These are phyloP conservation scores for Parazoanthus darwini DNA, from an alignment of 92 coral and sea anemone genomes.

Conservation along the genomic window DNA sequence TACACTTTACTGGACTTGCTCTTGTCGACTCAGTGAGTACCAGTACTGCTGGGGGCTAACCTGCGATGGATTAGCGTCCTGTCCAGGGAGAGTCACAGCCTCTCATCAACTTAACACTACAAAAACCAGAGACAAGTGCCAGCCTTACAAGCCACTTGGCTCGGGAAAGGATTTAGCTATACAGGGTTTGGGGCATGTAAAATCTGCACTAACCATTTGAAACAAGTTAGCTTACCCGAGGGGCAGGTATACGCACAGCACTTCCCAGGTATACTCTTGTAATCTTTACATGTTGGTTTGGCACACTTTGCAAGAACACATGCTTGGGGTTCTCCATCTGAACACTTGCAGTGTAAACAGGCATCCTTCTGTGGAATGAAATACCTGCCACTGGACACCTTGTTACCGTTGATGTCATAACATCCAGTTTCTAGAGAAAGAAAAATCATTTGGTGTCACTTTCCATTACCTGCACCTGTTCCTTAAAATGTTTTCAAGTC, in stretches of 20 bases:
- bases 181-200: too few relatives aligned
- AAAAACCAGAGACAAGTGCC: too few relatives aligned
- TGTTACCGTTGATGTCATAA: constrained; percentile 66
- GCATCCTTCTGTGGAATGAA: constrained; percentile 79
- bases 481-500: too few relatives aligned
- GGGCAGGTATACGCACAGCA: constrained; percentile 95
- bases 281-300: constrained; percentile 79
- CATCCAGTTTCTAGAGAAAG: constrained; percentile 65
- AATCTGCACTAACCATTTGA: not conserved
- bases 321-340: constrained; percentile 74
- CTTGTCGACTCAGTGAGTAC: too few relatives aligned
- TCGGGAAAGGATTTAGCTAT: too few relatives aligned
- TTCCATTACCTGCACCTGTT: not conserved
- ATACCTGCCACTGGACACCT: constrained; percentile 66
- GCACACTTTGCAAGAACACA: constrained; percentile 87
- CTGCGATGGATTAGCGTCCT: too few relatives aligned
- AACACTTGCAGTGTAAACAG: constrained; percentile 90
- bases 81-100: too few relatives aligned
- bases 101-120: too few relatives aligned
- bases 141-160: too few relatives aligned
- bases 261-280: constrained; percentile 84
- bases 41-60: too few relatives aligned
- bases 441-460: not conserved
- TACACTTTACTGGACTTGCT: too few relatives aligned
- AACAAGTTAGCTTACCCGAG: constrained; percentile 58